phyloP scores from a whole-genome alignment of 2,113 vertebrate species.

The Gambusia affinis region DNA sequence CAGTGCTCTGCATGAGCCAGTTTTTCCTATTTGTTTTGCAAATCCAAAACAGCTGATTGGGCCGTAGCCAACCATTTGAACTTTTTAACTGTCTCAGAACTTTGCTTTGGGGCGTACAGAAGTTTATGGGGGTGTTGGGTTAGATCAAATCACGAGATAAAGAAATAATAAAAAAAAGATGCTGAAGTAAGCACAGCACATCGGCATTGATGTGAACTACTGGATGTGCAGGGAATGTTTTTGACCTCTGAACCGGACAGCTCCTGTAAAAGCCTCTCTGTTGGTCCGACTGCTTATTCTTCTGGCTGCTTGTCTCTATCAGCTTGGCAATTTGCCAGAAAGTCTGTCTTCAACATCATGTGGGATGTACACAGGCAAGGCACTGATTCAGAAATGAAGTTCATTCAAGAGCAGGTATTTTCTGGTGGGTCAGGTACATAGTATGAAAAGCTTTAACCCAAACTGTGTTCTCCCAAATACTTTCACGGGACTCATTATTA shows the following conservation, averaged over 20 bases:
- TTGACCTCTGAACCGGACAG: slow-evolving; percentile 58
- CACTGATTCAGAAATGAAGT: slow-evolving; percentile 20
- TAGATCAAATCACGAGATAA: neutral
- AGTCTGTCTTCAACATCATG: slow-evolving; percentile 38
- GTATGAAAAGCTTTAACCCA: neutral
- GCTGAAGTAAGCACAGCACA: slow-evolving; percentile 9
- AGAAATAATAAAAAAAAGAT: slow-evolving; percentile 32
- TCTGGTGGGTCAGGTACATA: neutral
- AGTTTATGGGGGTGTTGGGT: neutral
- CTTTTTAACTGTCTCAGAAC: neutral
- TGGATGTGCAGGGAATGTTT: slow-evolving; percentile 44
- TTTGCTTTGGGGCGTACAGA: neutral
- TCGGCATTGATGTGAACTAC: neutral
- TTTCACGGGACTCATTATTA: neutral
- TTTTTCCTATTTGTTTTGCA: slow-evolving; percentile 2
- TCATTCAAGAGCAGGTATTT: slow-evolving; percentile 23
- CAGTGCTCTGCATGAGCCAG: neutral
- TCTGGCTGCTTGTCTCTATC: slow-evolving; percentile 33
- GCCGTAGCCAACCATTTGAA: slow-evolving; percentile 30
- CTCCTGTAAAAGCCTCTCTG: slow-evolving; percentile 42
- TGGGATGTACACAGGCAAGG: slow-evolving; percentile 30
- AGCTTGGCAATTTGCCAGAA: slow-evolving; percentile 16
- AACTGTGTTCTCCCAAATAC: neutral
- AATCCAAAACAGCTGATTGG: slow-evolving; percentile 18
- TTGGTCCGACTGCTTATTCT: slow-evolving; percentile 35